A percentile compares a stretch with the other conserved stretches of the same genome.
These are phyloP conservation scores for Brachionus paranguensis DNA, from an alignment of 1,140 invertebrate species.

Conservation along the genomic window DNA sequence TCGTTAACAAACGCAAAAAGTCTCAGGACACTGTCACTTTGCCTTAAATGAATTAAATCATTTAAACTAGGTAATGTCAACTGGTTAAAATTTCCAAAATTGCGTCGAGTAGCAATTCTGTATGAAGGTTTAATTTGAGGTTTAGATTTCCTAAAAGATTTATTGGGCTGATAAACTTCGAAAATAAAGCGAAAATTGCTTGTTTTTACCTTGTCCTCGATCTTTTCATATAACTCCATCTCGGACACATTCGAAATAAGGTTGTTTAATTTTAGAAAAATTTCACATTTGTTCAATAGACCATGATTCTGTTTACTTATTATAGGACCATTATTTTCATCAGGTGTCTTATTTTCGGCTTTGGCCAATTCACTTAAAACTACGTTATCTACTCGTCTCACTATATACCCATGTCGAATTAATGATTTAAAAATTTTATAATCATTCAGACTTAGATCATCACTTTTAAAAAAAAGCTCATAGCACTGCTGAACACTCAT, in stretches of 20 bases:
- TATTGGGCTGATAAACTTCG: neutral
- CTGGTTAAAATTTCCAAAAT: neutral
- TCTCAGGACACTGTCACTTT: neutral
- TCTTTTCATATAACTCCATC: neutral
- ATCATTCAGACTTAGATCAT: slow-evolving; percentile 15
- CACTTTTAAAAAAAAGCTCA: neutral
- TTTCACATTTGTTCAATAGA: neutral
- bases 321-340: neutral
- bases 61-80: neutral
- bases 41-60: neutral
- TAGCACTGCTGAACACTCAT: slow-evolving; percentile 22
- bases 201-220: neutral
- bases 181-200: neutral
- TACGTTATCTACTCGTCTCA: neutral
- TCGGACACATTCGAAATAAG: neutral
- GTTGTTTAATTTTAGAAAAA: neutral
- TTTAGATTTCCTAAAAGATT: neutral
- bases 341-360: neutral
- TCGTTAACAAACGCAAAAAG: slow-evolving; percentile 11
- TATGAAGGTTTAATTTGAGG: neutral
- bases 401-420: slow-evolving; percentile 7
- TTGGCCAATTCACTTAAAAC: neutral
- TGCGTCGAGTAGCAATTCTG: neutral
- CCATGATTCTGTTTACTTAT: neutral
- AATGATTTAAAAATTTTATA: neutral